These are phyloP conservation scores for Sminthurinus aureus DNA, from an alignment of 2,888 invertebrate genomes.

Conservation along the genomic window DNA sequence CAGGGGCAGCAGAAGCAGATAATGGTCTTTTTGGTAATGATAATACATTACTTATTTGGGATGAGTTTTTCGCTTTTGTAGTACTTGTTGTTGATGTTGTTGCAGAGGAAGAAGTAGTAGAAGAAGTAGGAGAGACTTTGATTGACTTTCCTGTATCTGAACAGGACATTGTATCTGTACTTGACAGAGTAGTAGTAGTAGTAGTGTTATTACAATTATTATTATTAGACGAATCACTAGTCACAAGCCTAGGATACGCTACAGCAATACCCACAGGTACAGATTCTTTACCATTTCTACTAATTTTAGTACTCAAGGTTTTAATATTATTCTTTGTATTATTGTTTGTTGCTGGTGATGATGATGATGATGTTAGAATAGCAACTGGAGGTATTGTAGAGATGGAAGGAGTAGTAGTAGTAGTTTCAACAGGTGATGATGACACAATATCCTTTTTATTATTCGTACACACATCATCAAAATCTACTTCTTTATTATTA, in stretches of 20 bases:
- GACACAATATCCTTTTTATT: not conserved
- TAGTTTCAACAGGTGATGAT: conserved; percentile 13
- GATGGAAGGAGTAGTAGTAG: not conserved
- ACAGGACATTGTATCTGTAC: conserved; percentile 10
- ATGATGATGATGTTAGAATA: not conserved
- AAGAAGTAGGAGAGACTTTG: not conserved
- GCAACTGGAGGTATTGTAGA: not conserved
- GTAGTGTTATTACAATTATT: not conserved
- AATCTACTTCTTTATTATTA: no score
- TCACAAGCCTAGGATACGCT: conserved; percentile 57
- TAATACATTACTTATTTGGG: not conserved
- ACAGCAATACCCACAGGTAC: conserved; percentile 58
- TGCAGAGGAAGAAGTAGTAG: not conserved
- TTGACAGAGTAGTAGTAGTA: not conserved
- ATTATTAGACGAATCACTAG: conserved; percentile 38
- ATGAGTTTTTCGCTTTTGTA: not conserved
- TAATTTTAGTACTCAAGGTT: conserved; percentile 19
- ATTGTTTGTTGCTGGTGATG: not conserved
- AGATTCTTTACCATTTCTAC: conserved; percentile 29
- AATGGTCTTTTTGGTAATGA: conserved; percentile 44
- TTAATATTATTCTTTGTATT: conserved; percentile 12
- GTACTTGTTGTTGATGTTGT: not conserved
- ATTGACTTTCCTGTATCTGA: not conserved
- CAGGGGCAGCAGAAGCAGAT: conserved; percentile 50
- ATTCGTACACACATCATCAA: not conserved